Evolutionary conservation across 2,113 vertebrate genomes (phyloP).

Genomic region (Eulemur rufifrons): DNA sequence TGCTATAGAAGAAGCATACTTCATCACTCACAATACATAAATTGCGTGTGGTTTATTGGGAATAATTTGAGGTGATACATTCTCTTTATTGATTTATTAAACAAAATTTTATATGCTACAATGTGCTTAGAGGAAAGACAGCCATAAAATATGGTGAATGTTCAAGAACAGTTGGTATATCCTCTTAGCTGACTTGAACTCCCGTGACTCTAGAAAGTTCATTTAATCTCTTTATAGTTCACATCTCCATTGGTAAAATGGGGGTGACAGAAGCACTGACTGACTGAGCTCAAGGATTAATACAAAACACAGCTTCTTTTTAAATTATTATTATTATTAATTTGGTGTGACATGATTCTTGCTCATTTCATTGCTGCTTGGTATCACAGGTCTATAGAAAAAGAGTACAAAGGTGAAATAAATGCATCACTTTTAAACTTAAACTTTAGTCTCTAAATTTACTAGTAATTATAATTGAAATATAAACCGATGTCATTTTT

Average conservation of each 20-base stretch:
- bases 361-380: neutral
- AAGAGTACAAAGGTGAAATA: neutral
- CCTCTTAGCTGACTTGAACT: neutral
- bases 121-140: neutral
- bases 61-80: neutral
- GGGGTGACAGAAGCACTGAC: neutral
- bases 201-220: neutral
- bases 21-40: neutral
- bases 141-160: neutral
- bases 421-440: conserved; percentile 7
- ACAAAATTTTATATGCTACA: neutral
- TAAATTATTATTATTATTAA: no score
- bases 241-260: neutral
- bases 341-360: neutral
- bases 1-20: neutral
- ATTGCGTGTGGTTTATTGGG: neutral
- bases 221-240: neutral
- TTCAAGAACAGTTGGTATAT: neutral
- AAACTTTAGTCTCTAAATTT: neutral
- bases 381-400: neutral
- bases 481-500: neutral
- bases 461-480: neutral
- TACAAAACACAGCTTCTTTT: neutral
- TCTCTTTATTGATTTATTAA: neutral
- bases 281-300: neutral